Evolutionary conservation across 2,888 invertebrate species (phyloP).

Genomic region (Eurytoma adleriae): DNA sequence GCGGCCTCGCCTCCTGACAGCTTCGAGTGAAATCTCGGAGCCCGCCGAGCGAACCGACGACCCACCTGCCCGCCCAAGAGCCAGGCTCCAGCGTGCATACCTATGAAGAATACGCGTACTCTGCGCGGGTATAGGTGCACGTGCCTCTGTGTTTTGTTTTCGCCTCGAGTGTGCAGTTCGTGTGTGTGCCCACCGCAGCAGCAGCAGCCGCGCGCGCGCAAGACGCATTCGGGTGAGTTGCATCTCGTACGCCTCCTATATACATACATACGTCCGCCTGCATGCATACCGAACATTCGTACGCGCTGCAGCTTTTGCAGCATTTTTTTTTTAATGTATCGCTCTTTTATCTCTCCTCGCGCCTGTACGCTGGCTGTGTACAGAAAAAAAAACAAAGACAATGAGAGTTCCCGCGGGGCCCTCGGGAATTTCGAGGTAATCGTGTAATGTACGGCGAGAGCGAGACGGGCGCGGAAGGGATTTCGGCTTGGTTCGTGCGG

Average conservation of each 20-base stretch:
- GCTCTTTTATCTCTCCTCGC: neutral
- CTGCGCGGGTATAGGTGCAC: neutral
- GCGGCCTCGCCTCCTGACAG: neutral
- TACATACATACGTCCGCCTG: no score
- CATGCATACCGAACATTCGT: neutral
- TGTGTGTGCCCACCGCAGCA: neutral
- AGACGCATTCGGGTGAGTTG: conserved; percentile 37
- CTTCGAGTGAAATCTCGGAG: neutral
- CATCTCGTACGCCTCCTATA: neutral
- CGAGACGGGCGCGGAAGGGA: conserved; percentile 44
- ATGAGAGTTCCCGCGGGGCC: conserved; percentile 6
- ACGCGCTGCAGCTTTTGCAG: neutral
- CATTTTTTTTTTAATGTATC: neutral
- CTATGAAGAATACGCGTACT: no score
- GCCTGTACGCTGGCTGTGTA: neutral
- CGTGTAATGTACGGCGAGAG: conserved; percentile 34
- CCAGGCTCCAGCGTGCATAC: neutral
- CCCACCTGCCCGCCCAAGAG: no score
- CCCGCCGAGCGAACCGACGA: neutral
- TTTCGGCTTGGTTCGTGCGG: neutral
- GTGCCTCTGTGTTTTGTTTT: neutral
- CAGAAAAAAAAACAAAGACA: neutral
- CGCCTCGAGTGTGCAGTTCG: neutral
- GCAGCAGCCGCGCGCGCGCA: conserved; percentile 35
- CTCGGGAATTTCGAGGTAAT: conserved; percentile 48